Base-by-base conservation (phyloP, 2,797 vertebrate species). In the Lindbergichthys nudifrons region DNA sequence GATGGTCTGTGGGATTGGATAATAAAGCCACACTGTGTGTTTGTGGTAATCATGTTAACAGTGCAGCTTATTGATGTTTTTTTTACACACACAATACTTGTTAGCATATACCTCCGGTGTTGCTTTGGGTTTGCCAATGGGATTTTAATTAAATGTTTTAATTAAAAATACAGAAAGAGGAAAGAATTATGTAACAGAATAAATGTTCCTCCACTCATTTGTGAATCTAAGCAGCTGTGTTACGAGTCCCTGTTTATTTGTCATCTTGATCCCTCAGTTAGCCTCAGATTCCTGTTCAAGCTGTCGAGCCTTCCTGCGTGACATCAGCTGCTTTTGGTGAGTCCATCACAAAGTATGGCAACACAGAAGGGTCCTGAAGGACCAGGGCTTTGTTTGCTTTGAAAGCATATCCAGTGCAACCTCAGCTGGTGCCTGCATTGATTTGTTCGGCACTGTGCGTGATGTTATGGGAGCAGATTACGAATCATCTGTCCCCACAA, bases 391-490 rank as follows among this genome's bases (percentile, higher is more conserved):
- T 52, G 70, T 53, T 39, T 45, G 16, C 26, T 75, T 45, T 62
- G 19, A 67, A 59, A 59, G 32, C 56, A 42, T 3, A 46, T 58
- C 60, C 46, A 10, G 0, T 58, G 48, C 36, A 63, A 52, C 58
- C 41, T 77, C 56, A 54, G 12, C 10, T 59, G 4, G 2, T 3
- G 39, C 52, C 51, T 32, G 30, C 18, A 3, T 3, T 39, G 46
- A 63, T 75, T 52, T 53, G 11, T 21, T 41, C 3, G 0, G 39
- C 7, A 23, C 58, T 4, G 5, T 2, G 0, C 19, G 30, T 11
- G 19, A 70, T 21, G 45, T 47, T 73, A 70, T 45, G n/a, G 65
- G 66, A 81, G 48, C 56, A 66, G 45, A 36, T 80, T 80, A 26
- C 50, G 46, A 36, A 69, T 81, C 61, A 54, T 45, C 70, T 68